Base-by-base conservation (phyloP, 2,888 invertebrate genomes). In the Camponotus fellah region DNA sequence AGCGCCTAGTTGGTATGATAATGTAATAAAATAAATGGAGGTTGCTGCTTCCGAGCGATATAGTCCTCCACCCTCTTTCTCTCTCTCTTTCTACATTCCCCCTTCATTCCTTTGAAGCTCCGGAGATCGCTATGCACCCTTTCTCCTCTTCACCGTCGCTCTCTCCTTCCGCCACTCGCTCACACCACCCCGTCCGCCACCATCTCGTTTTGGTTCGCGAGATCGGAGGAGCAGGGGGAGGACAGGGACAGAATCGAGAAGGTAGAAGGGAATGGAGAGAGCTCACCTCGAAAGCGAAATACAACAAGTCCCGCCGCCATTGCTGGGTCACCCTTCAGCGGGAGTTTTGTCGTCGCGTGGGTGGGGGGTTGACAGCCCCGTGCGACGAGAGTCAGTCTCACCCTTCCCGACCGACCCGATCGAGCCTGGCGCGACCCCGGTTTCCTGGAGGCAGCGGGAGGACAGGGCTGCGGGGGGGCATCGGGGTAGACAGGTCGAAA, bases 11-110 rank as follows among this genome's bases (percentile, higher is more conserved):
- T 93, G 94, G 94, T 94, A 95, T 95, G 95, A 95, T 95, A 95
- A 95, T 95, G 95, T 95, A 95, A 95, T 95, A 95, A 95, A 95
- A 94, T 94, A 94, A 95, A 94, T 95, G 94, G 93, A 94, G 92
- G 91, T 92, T 91, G 92, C 92, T 91, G 89, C 88, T 91, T 88
- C 87, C 88, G 84, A 86, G 85, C 89, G 89, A 91, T 91, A 92
- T 88, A 92, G 90, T 88, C 89, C 81, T 62, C 77, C 64, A 68
- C 77, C 80, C 84, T 87, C 83, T 79, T 62, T 82, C 66, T 46
- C 37, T 46, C 37, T 75, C 81, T 84, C 83, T 82, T 82, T 79
- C 84, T 85, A 14, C 46, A 26, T 17, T 46, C 68, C n/a, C 34
- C 40, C 14, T 40, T 71, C 76, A 8, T 43, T 58, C 46, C 66